These are phyloP conservation scores for Macrosteles quadrilineatus DNA, from an alignment of 1,140 invertebrate species.

Conservation along the genomic window DNA sequence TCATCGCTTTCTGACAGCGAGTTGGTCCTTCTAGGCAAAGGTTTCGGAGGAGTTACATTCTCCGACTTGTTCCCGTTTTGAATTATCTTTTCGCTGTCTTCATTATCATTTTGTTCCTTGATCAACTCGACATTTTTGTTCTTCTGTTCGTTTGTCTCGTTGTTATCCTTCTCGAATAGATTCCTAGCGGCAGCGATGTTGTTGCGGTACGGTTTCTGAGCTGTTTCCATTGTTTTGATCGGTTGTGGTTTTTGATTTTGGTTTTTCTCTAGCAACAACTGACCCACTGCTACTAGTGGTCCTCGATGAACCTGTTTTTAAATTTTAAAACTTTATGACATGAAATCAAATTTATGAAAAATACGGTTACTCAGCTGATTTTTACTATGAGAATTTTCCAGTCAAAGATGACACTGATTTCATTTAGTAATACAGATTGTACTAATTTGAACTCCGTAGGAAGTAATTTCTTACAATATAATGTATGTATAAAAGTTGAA, in stretches of 20 bases:
- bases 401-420: too few species aligned
- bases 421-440: too few species aligned
- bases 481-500: too few species aligned
- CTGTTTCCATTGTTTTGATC: constrained; percentile 30
- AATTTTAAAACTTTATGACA: not conserved
- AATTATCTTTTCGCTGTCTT: constrained; percentile 31
- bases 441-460: too few species aligned
- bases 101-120: constrained; percentile 44
- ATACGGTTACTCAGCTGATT: too few species aligned
- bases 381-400: too few species aligned
- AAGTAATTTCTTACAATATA: too few species aligned
- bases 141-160: constrained; percentile 40
- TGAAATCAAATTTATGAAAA: too few species aligned
- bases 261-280: constrained; percentile 38
- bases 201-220: constrained; percentile 32
- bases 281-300: constrained; percentile 51
- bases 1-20: constrained; percentile 58
- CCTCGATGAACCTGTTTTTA: constrained; percentile 49
- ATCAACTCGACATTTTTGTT: constrained; percentile 33
- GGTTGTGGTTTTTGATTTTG: constrained; percentile 28
- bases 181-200: constrained; percentile 33
- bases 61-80: constrained; percentile 42
- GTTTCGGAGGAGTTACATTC: constrained; percentile 61
- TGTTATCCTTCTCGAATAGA: constrained; percentile 38
- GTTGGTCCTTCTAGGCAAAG: constrained; percentile 68